phyloP scores from a whole-genome alignment of 2,888 invertebrate genomes.

The Arctia plantaginis region DNA sequence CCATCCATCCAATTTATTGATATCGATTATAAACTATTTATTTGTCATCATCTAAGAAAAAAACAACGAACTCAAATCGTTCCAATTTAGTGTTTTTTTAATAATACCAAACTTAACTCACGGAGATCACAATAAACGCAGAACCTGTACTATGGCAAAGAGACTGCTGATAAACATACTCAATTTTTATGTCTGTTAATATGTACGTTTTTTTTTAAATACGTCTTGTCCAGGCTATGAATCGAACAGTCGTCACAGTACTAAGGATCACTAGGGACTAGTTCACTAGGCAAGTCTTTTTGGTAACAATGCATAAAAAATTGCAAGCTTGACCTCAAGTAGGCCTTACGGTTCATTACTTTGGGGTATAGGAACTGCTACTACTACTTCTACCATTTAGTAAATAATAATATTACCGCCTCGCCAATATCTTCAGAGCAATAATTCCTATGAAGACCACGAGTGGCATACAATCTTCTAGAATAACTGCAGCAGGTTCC shows the following conservation, averaged over 20 bases:
- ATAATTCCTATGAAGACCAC: constrained; percentile 84
- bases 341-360: neutral
- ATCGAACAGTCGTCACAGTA: too few relatives aligned
- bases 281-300: neutral
- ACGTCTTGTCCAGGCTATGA: too few relatives aligned
- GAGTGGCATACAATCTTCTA: constrained; percentile 84
- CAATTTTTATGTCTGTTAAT: too few relatives aligned
- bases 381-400: neutral
- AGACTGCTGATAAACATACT: too few relatives aligned
- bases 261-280: too few relatives aligned
- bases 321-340: neutral
- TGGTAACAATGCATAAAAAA: neutral
- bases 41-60: neutral
- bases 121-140: too few relatives aligned
- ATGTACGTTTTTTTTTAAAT: too few relatives aligned
- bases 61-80: neutral
- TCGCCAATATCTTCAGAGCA: constrained; percentile 88
- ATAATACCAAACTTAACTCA: too few relatives aligned
- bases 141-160: too few relatives aligned
- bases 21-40: neutral
- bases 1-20: too few relatives aligned
- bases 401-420: constrained; percentile 69
- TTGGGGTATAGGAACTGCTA: neutral
- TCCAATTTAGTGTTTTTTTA: neutral
- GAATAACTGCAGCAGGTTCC: constrained; percentile 89